Percentiles rank a stretch among this genome's conserved stretches.
These are phyloP conservation scores for Ammodytes marinus DNA, from an alignment of 2,113 vertebrate species.

Conservation along the genomic window DNA sequence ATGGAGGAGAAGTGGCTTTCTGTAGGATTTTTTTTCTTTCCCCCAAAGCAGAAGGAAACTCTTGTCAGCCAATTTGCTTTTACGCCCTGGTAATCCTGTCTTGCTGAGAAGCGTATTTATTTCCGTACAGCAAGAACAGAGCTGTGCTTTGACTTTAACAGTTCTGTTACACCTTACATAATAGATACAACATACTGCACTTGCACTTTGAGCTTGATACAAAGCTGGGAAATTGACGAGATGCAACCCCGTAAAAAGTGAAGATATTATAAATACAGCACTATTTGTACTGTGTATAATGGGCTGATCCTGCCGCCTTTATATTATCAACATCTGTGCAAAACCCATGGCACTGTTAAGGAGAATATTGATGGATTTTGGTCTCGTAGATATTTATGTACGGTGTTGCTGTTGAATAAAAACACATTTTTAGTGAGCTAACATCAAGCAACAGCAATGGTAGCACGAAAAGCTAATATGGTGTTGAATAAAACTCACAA, in stretches of 20 bases:
- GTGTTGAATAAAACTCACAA: too few species aligned
- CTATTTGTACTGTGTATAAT: neutral
- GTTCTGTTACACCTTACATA: conserved; percentile 27
- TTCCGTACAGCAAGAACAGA: conserved; percentile 30
- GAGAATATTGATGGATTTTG: neutral
- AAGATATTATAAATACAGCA: neutral
- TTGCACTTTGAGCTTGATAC: conserved; percentile 3
- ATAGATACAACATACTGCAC: conserved; percentile 18
- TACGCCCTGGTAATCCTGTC: conserved; percentile 58
- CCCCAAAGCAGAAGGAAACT: conserved; percentile 37
- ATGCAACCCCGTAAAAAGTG: conserved; percentile 21
- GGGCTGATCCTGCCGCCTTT: neutral
- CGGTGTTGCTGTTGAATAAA: neutral
- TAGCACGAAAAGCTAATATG: too few species aligned
- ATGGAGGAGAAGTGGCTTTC: conserved; percentile 19
- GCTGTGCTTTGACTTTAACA: conserved; percentile 31
- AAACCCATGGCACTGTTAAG: neutral
- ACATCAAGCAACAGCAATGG: too few species aligned
- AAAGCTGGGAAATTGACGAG: neutral
- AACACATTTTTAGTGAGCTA: neutral
- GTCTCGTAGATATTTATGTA: neutral
- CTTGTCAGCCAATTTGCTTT: conserved; percentile 65
- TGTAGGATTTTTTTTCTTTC: conserved; percentile 15
- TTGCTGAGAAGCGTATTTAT: conserved; percentile 38
- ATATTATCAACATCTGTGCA: neutral